A percentile compares a stretch with the other conserved stretches of the same genome.
Conservation (phyloP, 2,888 invertebrate genomes). For the Diarsia brunnea region DNA sequence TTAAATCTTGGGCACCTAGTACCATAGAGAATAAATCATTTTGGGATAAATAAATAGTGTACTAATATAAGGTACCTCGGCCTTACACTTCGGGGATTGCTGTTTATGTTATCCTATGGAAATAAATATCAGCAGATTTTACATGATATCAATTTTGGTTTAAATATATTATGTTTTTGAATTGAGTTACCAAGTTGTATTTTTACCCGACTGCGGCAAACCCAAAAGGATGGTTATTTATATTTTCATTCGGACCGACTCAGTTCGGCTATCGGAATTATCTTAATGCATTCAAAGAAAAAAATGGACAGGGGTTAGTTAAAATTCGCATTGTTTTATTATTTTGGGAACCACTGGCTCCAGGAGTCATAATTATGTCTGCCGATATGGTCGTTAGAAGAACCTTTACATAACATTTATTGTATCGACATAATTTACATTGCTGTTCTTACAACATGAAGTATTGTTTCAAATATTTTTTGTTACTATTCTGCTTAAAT, state of each 20-base stretch:
- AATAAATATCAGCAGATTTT: background rate
- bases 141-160: background rate
- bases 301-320: background rate
- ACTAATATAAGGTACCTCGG: too few relatives aligned
- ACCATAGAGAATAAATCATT: background rate
- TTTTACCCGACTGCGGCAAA: too few relatives aligned
- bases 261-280: background rate
- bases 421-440: background rate
- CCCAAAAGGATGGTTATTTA: too few relatives aligned
- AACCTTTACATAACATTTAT: background rate
- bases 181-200: background rate
- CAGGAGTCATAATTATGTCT: background rate
- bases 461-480: slow-evolving; percentile 25
- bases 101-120: too few relatives aligned
- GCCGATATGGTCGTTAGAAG: background rate
- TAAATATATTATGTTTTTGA: background rate
- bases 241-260: background rate
- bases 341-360: background rate
- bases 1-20: background rate
- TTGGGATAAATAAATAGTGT: background rate
- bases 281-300: background rate
- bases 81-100: too few relatives aligned
- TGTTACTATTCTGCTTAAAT: slow-evolving; percentile 4
- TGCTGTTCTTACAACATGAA: slow-evolving; percentile 13
- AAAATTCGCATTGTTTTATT: background rate